Percentiles rank a stretch among this genome's conserved stretches.
These are phyloP conservation scores for Sus scrofa DNA, from an alignment of 2,113 vertebrate genomes.

Conservation along the genomic window T2T-Sscrofa CM000824.6:182806001-182806500, in stretches of 20 bases:
- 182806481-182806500: neutral
- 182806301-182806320: neutral
- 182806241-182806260: constrained; percentile 42
- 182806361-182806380: constrained; percentile 15
- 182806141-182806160: neutral
- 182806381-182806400: constrained; percentile 30
- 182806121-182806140: constrained; percentile 49
- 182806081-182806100: neutral
- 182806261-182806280: neutral
- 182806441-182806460: constrained; percentile 49
- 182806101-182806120: neutral
- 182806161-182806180: constrained; percentile 6
- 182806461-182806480: constrained; percentile 62
- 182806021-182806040: neutral
- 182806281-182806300: neutral
- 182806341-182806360: neutral
- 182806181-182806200: constrained; percentile 13
- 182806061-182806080: neutral
- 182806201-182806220: constrained; percentile 17
- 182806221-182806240: constrained; percentile 1
- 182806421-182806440: constrained; percentile 63
- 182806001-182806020: neutral
- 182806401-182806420: constrained; percentile 73
- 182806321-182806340: neutral
- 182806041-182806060: neutral